Evolutionary conservation across 2,113 vertebrate species (phyloP).

Genomic region (Salvelinus namaycush): DNA sequence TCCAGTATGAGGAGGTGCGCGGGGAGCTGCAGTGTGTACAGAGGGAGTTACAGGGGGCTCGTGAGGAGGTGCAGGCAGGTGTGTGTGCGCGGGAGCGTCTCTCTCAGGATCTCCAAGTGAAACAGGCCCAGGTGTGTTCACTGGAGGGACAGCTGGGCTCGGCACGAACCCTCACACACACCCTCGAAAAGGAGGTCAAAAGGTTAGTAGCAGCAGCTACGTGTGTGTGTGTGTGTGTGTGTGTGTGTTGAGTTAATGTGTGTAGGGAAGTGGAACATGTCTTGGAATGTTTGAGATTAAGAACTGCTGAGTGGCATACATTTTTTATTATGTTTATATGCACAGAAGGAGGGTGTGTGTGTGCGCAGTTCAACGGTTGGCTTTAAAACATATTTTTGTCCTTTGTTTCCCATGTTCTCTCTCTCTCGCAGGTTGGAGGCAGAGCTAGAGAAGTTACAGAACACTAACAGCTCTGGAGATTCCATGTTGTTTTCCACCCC

Average conservation of each 20-base stretch:
- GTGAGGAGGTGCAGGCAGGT: conserved; percentile 54
- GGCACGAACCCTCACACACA: conserved; percentile 61
- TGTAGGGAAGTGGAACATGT: background rate
- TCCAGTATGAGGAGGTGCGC: conserved; percentile 70
- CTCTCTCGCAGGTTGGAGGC: conserved; percentile 67
- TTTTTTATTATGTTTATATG: background rate
- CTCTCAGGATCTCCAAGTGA: conserved; percentile 72
- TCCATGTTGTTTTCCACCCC: conserved; percentile 71
- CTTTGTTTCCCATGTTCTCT: too few species aligned
- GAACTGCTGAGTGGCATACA: background rate
- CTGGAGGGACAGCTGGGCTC: conserved; percentile 77
- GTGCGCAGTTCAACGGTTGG: background rate
- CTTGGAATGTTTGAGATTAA: background rate
- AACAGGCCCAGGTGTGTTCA: conserved; percentile 70
- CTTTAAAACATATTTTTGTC: background rate
- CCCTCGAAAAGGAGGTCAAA: conserved; percentile 75
- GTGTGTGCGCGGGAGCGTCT: conserved; percentile 60
- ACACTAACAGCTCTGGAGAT: conserved; percentile 59
- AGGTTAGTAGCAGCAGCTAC: conserved; percentile 52
- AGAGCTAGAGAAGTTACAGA: conserved; percentile 77
- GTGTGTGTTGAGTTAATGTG: background rate
- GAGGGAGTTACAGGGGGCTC: conserved; percentile 65
- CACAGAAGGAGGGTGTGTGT: background rate
- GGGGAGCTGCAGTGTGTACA: conserved; percentile 64
- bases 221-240: background rate